These are phyloP conservation scores for Actenoides lindsayi DNA, from an alignment of 2,113 vertebrate genomes.

Conservation along the genomic window DNA sequence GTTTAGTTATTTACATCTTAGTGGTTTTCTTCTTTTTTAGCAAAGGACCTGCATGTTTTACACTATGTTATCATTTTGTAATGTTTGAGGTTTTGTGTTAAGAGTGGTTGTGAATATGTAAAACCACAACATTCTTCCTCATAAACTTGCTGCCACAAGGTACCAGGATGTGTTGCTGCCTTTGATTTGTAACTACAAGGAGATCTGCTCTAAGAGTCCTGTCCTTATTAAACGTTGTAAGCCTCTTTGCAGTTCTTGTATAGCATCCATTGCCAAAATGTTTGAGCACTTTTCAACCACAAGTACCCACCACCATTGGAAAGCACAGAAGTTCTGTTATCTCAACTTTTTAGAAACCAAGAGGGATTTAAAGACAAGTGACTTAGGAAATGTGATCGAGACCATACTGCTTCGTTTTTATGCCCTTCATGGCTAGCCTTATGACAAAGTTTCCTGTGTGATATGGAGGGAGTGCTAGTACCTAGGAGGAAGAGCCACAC, in stretches of 20 bases:
- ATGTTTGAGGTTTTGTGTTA: neutral
- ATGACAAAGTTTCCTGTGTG: neutral
- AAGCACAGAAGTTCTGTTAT: neutral
- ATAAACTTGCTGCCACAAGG: neutral
- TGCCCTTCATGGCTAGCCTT: neutral
- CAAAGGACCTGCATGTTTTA: neutral
- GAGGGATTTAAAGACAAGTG: neutral
- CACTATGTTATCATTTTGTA: neutral
- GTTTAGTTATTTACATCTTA: neutral
- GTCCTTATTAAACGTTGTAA: neutral
- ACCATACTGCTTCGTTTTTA: neutral
- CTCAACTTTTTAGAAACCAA: neutral
- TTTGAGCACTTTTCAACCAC: neutral
- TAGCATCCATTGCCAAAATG: neutral
- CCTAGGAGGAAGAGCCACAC: neutral
- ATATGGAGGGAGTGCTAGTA: neutral
- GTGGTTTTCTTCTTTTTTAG: neutral
- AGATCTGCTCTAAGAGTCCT: neutral
- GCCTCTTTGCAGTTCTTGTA: neutral
- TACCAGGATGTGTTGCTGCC: neutral
- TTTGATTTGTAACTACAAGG: neutral
- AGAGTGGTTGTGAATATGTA: neutral
- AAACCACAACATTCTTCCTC: neutral
- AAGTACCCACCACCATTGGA: neutral
- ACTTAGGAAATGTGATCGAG: neutral